These are phyloP conservation scores for Gouania willdenowi DNA, from an alignment of 2,797 vertebrate species.

Conservation along the genomic window DNA sequence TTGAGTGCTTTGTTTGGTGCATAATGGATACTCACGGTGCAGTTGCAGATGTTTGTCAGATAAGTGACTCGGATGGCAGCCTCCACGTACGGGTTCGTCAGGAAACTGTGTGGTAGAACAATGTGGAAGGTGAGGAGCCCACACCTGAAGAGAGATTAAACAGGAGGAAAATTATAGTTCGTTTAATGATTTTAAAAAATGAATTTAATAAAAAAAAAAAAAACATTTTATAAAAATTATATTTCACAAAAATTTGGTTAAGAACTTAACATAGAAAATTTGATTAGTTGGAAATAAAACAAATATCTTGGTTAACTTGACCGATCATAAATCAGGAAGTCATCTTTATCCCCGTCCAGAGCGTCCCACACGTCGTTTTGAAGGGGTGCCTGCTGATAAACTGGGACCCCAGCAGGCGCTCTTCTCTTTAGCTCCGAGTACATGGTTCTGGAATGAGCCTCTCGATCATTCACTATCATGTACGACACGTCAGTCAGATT, in stretches of 20 bases:
- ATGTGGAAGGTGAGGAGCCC: slow-evolving; percentile 86
- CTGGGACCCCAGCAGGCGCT: slow-evolving; percentile 70
- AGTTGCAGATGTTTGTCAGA: slow-evolving; percentile 80
- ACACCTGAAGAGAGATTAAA: slow-evolving; percentile 65
- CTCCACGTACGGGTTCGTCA: slow-evolving; percentile 81
- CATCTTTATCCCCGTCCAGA: slow-evolving; percentile 71
- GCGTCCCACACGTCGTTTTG: slow-evolving; percentile 82
- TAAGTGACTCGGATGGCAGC: slow-evolving; percentile 81
- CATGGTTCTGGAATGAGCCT: slow-evolving; percentile 76
- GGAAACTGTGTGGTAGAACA: slow-evolving; percentile 83
- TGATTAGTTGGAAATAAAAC: no score
- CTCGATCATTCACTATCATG: slow-evolving; percentile 83
- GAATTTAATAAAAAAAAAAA: no score
- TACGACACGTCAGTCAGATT: slow-evolving; percentile 70
- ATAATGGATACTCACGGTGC: slow-evolving; percentile 71
- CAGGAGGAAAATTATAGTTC: neutral
- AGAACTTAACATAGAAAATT: no score
- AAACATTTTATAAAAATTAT: no score
- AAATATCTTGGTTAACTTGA: no score
- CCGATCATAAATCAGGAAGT: slow-evolving; percentile 80
- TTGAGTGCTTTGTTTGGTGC: neutral
- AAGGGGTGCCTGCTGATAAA: slow-evolving; percentile 77
- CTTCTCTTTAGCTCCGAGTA: slow-evolving; percentile 77
- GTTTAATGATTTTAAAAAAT: no score
- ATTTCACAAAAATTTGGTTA: no score